Base-by-base conservation (phyloP, 2,888 invertebrate species). In the Leptopilina syphax region DNA sequence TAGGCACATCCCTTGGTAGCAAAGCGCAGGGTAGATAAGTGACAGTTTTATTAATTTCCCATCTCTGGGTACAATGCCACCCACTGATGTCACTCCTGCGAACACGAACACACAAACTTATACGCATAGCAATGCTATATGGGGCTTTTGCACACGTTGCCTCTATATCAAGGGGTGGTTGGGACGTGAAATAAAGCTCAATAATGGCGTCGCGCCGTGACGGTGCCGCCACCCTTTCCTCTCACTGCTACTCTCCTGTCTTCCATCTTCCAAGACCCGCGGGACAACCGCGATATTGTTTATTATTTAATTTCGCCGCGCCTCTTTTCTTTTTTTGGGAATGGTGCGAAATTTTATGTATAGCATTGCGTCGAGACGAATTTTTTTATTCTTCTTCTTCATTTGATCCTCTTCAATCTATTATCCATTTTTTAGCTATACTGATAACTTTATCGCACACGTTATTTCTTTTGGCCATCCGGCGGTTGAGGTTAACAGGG, bases 31-130 rank as follows among this genome's bases (percentile, higher is more conserved):
- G 92, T 34, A 93, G 93, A 94, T 94, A 94, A 95, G 94, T 95
- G 95, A 95, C 95, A 95, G 94, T 94, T 95, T 95, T 95, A 95
- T 95, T 95, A 95, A 95, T 95, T 95, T 95, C 93, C 93, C 94
- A 93, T 94, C 93, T 92, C 92, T 88, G 88, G 88, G 86, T 85
- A 80, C 83, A 83, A 81, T 80, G 80, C 83, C 83, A 82, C 80
- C 84, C 83, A 81, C 80, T 81, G 67, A 81, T 85, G 83, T 85
- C 84, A 82, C 83, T 82, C 80, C 80, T 80, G 65, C 80, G 78
- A 65, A 79, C 18, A 47, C 76, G 18, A 68, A 68, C 77, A 54
- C 79, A 65, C 78, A 78, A 76, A 78, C 68, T 76, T 79, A 80
- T 78, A 67, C 79, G 81, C 80, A 79, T 76, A 50, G 44, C 65